Evolutionary conservation across 2,888 invertebrate species (phyloP), one percentile per base, ranked within the genome.

Genomic region (Tupiocoris notatus): DNA sequence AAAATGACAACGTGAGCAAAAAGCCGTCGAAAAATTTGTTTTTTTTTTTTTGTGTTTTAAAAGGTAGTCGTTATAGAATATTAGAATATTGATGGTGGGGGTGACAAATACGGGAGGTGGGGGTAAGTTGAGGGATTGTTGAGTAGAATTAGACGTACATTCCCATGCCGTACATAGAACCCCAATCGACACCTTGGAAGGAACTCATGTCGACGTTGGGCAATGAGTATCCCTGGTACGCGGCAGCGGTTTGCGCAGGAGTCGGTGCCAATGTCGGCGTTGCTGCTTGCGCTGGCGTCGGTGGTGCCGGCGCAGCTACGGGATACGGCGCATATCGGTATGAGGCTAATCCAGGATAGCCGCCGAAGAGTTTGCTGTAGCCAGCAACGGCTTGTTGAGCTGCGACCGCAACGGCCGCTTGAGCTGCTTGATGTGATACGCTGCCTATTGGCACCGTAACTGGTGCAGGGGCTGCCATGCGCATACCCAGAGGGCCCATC

Each of bases 121-220:
- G 74, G 64, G 77, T 20, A 56, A 23, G 57, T 56, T 62, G 67
- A 56, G 57, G 61, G 25, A 62, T 64, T n/a, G n/a, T n/a, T n/a
- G n/a, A n/a, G 54, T 57, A 57, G 67, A 70, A 66, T 79, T 79
- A 92, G 84, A 94, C 93, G 87, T 94, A 94, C 94, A 94, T 94
- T 84, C 94, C 94, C 86, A 94, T 92, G 83, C 94, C 93, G 85
- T 95, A 95, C 92, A 94, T 92, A 82, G 92, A 91, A 82, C 91
- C 90, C 94, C 94, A 94, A 86, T 94, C 94, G 81, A 95, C 92
- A 78, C 93, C 92, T 85, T 94, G 94, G 89, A 94, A 94, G 83
- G 93, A 92, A 79, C 93, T 91, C 94, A 94, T 94, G 86, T 94
- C 94, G 79, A 94, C 93, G 84, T 94, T 94, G 83, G 94, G 91